Percentiles rank a stretch among this genome's conserved stretches.
These are phyloP conservation scores for Thysanoteuthis rhombus DNA, from an alignment of 2,888 invertebrate species.

Conservation along the genomic window DNA sequence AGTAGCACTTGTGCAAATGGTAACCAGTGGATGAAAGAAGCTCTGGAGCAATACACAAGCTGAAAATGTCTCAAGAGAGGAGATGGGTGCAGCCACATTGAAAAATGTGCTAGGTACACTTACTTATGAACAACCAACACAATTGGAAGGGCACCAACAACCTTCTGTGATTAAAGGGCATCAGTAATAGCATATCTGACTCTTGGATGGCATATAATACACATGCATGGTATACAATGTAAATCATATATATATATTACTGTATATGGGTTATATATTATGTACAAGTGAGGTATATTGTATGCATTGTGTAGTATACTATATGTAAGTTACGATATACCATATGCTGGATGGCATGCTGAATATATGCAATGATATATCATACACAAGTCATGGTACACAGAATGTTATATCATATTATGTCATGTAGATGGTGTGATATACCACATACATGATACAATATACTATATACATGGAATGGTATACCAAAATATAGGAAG, in stretches of 20 bases:
- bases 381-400: background rate
- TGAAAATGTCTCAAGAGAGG: background rate
- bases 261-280: background rate
- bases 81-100: background rate
- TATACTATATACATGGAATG: background rate
- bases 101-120: background rate
- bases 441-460: background rate
- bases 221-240: background rate
- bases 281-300: background rate
- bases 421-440: background rate
- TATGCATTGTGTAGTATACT: background rate
- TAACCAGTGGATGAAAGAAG: background rate
- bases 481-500: background rate
- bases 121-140: background rate
- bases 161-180: too few species aligned
- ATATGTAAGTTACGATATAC: background rate
- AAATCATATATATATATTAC: background rate
- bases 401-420: background rate
- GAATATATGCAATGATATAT: background rate
- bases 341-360: background rate
- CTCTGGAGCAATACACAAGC: background rate
- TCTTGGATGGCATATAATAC: background rate
- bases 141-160: too few species aligned
- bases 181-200: background rate
- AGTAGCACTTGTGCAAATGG: background rate